A percentile compares a stretch with the other conserved stretches of the same genome.
phyloP scores from a whole-genome alignment of 2,888 invertebrate species.

The Lasioglossum morio region DNA sequence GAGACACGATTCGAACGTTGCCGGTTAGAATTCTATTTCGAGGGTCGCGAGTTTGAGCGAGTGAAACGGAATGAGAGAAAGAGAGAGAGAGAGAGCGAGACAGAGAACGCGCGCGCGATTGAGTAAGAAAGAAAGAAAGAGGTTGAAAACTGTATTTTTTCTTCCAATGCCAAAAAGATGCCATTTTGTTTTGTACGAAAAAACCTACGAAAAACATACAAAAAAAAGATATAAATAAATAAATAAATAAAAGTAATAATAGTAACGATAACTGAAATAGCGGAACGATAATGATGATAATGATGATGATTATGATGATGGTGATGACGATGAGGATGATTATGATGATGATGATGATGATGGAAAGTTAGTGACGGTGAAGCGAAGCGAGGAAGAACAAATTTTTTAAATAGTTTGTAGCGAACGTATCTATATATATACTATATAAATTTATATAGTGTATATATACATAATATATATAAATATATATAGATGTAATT shows the following conservation, averaged over 20 bases:
- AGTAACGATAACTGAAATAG: conserved; percentile 17
- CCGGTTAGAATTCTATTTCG: conserved; percentile 13
- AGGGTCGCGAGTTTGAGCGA: conserved; percentile 38
- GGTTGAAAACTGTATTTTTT: conserved; percentile 83
- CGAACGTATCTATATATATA: conserved; percentile 70
- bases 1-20: conserved; percentile 16
- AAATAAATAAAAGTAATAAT: conserved; percentile 44
- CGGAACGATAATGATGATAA: conserved; percentile 20
- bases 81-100: conserved; percentile 44
- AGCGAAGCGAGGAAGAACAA: conserved; percentile 53
- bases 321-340: neutral
- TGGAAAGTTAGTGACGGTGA: conserved; percentile 3
- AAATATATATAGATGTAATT: conserved; percentile 24
- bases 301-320: neutral
- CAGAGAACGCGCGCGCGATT: conserved; percentile 62
- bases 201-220: conserved; percentile 76
- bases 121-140: conserved; percentile 72
- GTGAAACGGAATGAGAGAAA: conserved; percentile 22
- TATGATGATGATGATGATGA: neutral
- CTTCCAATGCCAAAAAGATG: conserved; percentile 85
- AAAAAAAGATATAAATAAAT: conserved; percentile 64
- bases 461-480: neutral
- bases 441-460: neutral
- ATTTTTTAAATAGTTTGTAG: conserved; percentile 75
- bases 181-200: conserved; percentile 84